Evolutionary conservation across 2,888 invertebrate species (phyloP), one percentile per base, ranked within the genome.

Genomic region (Pyralis farinalis): DNA sequence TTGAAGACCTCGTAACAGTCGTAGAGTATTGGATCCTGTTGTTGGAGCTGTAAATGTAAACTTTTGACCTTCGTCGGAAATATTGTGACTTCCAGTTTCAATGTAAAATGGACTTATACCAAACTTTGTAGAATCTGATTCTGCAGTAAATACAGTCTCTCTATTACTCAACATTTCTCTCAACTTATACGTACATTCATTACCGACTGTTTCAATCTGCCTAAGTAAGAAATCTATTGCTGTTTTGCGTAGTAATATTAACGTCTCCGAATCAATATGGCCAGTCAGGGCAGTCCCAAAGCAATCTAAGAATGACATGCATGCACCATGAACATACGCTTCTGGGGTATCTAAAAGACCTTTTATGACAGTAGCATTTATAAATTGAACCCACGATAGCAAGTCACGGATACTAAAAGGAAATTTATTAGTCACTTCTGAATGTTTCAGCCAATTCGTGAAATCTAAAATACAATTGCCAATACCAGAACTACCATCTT

Each of bases 321-420:
- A 95, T 31, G 97, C 96, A 1, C 99, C 99, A 63, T 98, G 98
- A 12, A 96, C 90, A 51, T 95, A 96, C 1, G 96, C 94, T 58
- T 94, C 93, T 0, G 85, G 72, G 0, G 91, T 66, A 29, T 89
- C 87, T 28, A 92, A 62, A 40, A 79, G 60, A 1, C 73, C 57
- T 53, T 78, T 86, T 0, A 61, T 64, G 7, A 84, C 82, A 28
- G 92, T 92, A 7, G 74, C 73, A 70, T 97, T 97, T 45, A 98
- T 93, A 69, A 98, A 99, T 51, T 94, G 88, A 0, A 97, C 95
- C 98, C 98, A 99, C 0, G 96, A 94, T 12, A 98, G 82, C 42
- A 98, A 91, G 75, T 99, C 98, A 58, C 99, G 92, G 47, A 98
- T 95, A 55, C 97, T 98, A 43, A 97, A 92, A 3, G 94, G 94